Conservation (phyloP, 2,888 invertebrate genomes). For the Hemithea aestivaria region DNA sequence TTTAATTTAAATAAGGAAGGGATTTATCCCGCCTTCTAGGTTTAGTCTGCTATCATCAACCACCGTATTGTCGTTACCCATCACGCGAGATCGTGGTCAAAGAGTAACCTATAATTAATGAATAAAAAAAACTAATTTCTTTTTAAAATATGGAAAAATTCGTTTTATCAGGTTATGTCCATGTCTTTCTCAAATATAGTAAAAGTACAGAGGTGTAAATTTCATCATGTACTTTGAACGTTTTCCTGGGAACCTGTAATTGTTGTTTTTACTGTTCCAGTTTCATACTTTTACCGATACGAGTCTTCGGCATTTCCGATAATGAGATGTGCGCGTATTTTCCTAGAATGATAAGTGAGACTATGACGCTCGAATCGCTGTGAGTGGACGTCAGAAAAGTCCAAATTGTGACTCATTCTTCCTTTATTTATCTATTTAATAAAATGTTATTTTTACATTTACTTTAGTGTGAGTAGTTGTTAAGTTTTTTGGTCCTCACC, state of each 20-base stretch:
- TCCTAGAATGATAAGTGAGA: conserved; percentile 20
- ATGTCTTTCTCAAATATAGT: conserved; percentile 32
- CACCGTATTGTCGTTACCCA: too few species aligned
- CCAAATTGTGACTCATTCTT: conserved; percentile 13
- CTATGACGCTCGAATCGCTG: conserved; percentile 5
- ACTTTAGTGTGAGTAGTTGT: too few species aligned
- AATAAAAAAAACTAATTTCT: too few species aligned
- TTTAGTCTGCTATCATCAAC: too few species aligned
- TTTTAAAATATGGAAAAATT: too few species aligned
- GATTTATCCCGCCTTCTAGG: too few species aligned
- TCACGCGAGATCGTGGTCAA: too few species aligned
- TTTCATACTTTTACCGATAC: conserved; percentile 24
- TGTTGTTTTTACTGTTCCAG: conserved; percentile 23
- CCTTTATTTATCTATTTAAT: conserved; percentile 1
- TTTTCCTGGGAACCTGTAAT: conserved; percentile 29
- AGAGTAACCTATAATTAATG: too few species aligned
- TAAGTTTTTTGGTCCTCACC: too few species aligned
- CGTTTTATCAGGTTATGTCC: too few species aligned
- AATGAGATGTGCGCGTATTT: conserved; percentile 15
- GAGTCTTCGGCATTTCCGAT: conserved; percentile 14
- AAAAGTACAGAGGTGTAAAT: conserved; percentile 21
- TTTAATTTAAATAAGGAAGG: too few species aligned
- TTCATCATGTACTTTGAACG: conserved; percentile 26
- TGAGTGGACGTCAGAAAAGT: conserved; percentile 13
- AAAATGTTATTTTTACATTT: too few species aligned